phyloP scores from a whole-genome alignment of 2,888 invertebrate species.

The Cephus pygmeus region DNA sequence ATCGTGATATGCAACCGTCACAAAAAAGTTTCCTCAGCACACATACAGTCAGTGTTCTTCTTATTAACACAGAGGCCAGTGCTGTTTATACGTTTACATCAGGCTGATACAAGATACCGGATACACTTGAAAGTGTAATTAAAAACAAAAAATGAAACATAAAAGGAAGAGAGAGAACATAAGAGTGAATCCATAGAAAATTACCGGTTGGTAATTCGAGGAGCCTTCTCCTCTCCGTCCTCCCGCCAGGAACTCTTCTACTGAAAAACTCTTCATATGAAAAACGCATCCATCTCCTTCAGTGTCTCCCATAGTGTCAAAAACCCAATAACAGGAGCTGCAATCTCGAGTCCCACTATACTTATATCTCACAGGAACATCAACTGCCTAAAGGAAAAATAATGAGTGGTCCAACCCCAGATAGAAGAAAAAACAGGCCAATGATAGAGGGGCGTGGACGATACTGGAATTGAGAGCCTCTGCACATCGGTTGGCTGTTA shows the following conservation, averaged over 20 bases:
- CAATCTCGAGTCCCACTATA: not conserved
- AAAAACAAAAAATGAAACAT: not conserved
- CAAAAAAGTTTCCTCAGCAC: not conserved
- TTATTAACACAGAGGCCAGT: not conserved
- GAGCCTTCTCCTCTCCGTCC: not conserved
- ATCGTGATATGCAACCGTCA: not conserved
- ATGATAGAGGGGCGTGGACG: not conserved
- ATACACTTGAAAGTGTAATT: not conserved
- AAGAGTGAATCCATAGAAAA: not conserved
- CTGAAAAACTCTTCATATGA: not conserved
- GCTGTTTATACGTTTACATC: not conserved
- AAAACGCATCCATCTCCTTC: not conserved
- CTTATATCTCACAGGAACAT: not conserved
- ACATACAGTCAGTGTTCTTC: not conserved
- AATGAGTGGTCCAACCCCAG: not conserved
- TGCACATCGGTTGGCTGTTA: slow-evolving; percentile 40
- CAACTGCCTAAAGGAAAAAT: not conserved
- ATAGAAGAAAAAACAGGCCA: not conserved
- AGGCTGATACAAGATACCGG: not conserved
- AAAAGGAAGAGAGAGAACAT: not conserved
- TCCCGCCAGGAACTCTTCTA: not conserved
- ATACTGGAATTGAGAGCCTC: slow-evolving; percentile 40
- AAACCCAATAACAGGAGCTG: not conserved
- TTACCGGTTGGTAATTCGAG: not conserved
- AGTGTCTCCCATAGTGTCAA: not conserved